Conservation (phyloP, 2,888 invertebrate genomes). For the Spilosoma lubricipeda region DNA sequence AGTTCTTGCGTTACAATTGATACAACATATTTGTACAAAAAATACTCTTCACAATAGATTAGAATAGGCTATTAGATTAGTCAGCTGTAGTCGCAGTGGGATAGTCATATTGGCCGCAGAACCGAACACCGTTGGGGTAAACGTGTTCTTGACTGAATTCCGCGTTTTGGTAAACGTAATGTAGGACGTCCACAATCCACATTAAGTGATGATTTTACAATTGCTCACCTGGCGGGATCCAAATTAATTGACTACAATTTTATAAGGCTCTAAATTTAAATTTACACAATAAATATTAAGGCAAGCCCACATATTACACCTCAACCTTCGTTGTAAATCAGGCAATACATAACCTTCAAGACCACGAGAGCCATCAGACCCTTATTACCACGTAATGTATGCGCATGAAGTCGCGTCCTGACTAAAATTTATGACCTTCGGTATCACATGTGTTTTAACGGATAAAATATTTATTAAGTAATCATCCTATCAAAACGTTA, state of each 20-base stretch:
- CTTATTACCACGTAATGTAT: not conserved
- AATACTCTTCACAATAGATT: no score
- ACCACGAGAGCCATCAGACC: not conserved
- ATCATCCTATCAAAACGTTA: not conserved
- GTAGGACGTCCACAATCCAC: no score
- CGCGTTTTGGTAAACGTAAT: no score
- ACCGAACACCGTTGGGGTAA: no score
- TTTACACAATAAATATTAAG: not conserved
- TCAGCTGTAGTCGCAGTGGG: no score
- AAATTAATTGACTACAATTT: not conserved
- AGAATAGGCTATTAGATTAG: no score
- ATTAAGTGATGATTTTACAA: no score
- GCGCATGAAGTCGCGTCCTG: not conserved
- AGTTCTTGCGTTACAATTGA: no score
- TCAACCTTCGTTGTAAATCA: not conserved
- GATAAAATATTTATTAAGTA: not conserved
- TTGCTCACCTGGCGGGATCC: no score
- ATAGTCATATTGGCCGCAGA: no score
- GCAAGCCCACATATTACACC: not conserved
- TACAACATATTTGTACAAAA: no score
- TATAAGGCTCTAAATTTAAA: not conserved
- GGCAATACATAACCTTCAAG: not conserved
- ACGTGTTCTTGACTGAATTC: no score
- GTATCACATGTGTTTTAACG: not conserved
- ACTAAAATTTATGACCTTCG: not conserved